These are phyloP conservation scores for Notothenia rossii DNA, from an alignment of 2,113 vertebrate species.

Conservation along the genomic window DNA sequence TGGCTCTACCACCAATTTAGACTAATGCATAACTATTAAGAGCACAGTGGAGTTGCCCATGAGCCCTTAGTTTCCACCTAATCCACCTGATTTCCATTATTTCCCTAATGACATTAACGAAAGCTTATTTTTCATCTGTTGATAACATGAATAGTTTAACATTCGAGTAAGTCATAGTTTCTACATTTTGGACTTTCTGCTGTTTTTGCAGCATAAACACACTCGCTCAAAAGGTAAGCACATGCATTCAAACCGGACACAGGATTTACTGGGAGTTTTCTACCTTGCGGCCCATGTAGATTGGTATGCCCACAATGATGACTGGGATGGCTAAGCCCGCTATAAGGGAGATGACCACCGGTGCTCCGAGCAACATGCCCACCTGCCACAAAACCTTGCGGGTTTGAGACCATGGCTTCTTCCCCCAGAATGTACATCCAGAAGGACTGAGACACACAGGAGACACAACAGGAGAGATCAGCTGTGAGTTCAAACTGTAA, in stretches of 20 bases:
- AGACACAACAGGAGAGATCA: not conserved
- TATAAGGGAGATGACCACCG: constrained; percentile 89
- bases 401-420: constrained; percentile 91
- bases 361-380: constrained; percentile 90
- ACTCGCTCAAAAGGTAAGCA: not conserved
- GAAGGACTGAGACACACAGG: constrained; percentile 84
- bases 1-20: too few relatives aligned
- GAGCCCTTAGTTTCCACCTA: too few relatives aligned
- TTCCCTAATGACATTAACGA: not conserved
- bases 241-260: not conserved
- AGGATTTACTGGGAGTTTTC: not conserved
- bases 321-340: constrained; percentile 90
- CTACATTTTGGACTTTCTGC: not conserved
- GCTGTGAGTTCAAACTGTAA: not conserved
- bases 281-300: constrained; percentile 92
- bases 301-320: constrained; percentile 90
- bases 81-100: too few relatives aligned
- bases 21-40: too few relatives aligned
- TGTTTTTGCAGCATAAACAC: not conserved
- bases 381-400: constrained; percentile 91
- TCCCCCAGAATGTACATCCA: constrained; percentile 93
- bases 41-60: too few relatives aligned
- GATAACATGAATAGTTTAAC: not conserved
- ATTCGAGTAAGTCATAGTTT: not conserved
- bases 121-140: constrained; percentile 9